phyloP scores from a whole-genome alignment of 2,797 vertebrate genomes.

The Masticophis lateralis region DNA sequence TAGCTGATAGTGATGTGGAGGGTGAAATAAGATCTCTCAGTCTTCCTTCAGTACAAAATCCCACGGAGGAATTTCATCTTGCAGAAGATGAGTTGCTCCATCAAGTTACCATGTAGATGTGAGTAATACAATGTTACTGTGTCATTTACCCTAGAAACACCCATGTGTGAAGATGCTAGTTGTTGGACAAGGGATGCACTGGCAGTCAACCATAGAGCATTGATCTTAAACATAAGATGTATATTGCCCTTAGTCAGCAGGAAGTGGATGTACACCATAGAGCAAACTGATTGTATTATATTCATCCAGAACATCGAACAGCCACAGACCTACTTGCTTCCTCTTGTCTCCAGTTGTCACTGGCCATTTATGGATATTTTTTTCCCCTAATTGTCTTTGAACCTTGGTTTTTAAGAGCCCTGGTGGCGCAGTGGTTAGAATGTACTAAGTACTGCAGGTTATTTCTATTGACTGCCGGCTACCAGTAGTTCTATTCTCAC shows the following conservation, averaged over 20 bases:
- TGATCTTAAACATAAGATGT: slow-evolving; percentile 60
- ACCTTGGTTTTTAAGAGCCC: background rate
- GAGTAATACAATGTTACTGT: background rate
- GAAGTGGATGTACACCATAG: slow-evolving; percentile 78
- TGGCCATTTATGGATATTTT: background rate
- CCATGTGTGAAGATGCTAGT: background rate
- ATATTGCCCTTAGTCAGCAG: slow-evolving; percentile 78
- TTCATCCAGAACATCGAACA: slow-evolving; percentile 79
- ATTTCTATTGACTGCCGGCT: background rate
- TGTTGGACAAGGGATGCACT: background rate
- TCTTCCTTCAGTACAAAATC: background rate
- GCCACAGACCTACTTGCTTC: slow-evolving; percentile 57
- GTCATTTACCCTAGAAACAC: background rate
- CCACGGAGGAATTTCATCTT: background rate
- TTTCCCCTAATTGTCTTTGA: background rate
- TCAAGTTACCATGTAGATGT: background rate
- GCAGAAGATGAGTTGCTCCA: background rate
- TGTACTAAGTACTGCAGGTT: background rate
- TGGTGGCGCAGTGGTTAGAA: too few relatives aligned
- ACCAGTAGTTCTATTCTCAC: too few relatives aligned
- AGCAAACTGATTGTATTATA: slow-evolving; percentile 81
- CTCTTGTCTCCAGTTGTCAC: background rate
- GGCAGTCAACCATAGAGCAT: background rate
- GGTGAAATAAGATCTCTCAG: background rate
- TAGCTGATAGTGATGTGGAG: background rate